Conservation (phyloP, 2,113 vertebrate species). For the Dipodomys stephensi region DNA sequence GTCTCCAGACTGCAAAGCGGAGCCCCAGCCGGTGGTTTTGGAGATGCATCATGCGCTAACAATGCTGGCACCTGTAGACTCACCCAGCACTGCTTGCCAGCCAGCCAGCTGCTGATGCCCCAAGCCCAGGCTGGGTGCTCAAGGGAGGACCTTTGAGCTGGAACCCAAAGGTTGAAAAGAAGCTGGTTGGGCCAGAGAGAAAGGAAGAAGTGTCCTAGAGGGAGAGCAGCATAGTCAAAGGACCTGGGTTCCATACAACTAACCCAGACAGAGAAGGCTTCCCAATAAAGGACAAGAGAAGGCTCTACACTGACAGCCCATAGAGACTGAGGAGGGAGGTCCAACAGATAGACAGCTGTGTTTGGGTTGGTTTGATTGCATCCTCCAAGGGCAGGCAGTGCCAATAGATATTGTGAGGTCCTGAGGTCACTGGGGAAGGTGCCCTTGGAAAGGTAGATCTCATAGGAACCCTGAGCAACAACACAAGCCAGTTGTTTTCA, state of each 20-base stretch:
- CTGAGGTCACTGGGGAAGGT: neutral
- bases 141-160: neutral
- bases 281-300: neutral
- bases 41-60: neutral
- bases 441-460: neutral
- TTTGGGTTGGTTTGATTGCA: neutral
- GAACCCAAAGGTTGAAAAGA: slow-evolving; percentile 23
- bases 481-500: neutral
- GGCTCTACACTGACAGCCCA: no score
- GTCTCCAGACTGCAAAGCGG: neutral
- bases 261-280: neutral
- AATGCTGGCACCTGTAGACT: neutral
- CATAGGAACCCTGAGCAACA: neutral
- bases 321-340: neutral
- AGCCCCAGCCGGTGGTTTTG: accelerated
- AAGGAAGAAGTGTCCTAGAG: neutral
- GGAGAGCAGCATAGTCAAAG: neutral
- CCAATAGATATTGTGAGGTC: neutral
- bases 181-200: neutral
- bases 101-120: no score
- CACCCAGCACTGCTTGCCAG: neutral
- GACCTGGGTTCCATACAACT: neutral
- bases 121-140: neutral
- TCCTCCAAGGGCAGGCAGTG: no score
- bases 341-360: neutral